phyloP scores from a whole-genome alignment of 2,888 invertebrate genomes.

The Cerastoderma edule region DNA sequence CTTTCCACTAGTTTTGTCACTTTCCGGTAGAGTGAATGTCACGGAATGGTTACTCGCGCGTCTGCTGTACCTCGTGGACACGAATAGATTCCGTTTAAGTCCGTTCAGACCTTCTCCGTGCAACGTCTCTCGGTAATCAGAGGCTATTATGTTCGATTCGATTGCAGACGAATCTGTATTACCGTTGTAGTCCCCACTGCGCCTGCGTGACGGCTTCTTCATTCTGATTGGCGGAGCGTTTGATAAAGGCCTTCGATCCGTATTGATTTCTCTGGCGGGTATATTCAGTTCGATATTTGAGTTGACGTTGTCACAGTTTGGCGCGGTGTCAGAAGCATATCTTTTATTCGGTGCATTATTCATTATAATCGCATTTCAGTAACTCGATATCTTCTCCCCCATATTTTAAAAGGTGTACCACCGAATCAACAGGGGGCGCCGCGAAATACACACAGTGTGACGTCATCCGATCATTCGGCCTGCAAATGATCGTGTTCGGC shows the following conservation, averaged over 20 bases:
- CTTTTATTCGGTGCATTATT: conserved; percentile 29
- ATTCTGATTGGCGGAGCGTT: conserved; percentile 28
- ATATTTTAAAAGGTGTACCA: no score
- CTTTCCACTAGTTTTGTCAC: conserved; percentile 22
- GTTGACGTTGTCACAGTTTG: conserved; percentile 36
- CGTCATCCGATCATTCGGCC: conserved; percentile 12
- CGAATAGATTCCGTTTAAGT: conserved; percentile 18
- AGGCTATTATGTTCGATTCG: conserved; percentile 26
- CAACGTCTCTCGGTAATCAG: conserved; percentile 35
- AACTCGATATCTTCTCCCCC: conserved; percentile 5
- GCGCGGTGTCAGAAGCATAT: conserved; percentile 40
- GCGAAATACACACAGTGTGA: no score
- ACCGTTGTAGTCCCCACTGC: conserved; percentile 36
- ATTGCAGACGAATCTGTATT: conserved; percentile 51
- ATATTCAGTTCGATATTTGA: conserved; percentile 39
- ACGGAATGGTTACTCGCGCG: conserved; percentile 27
- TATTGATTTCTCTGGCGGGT: conserved; percentile 30
- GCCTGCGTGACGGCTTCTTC: conserved; percentile 52
- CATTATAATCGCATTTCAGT: conserved; percentile 27
- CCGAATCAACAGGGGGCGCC: no score
- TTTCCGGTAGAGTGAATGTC: conserved; percentile 43
- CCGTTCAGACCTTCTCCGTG: conserved; percentile 14
- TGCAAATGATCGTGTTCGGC: conserved; percentile 22
- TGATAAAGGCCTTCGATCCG: conserved; percentile 21
- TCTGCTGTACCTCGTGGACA: conserved; percentile 45